These are phyloP conservation scores for Scortum barcoo DNA, from an alignment of 2,113 vertebrate species.

Conservation along the genomic window DNA sequence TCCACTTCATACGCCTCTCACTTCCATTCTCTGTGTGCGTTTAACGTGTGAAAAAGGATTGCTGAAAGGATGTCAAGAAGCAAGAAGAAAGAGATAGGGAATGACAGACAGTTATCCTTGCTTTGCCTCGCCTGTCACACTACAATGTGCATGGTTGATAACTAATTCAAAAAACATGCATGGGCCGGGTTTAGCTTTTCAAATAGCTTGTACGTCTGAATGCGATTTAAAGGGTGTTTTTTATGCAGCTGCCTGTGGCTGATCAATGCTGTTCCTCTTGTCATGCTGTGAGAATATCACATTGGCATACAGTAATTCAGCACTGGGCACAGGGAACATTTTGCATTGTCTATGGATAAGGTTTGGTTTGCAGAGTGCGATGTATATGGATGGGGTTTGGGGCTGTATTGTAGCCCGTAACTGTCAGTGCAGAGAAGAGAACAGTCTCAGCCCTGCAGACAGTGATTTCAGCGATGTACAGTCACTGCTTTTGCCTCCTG, in stretches of 20 bases:
- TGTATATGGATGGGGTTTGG: conserved; percentile 75
- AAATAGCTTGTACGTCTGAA: conserved; percentile 64
- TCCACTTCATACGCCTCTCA: conserved; percentile 74
- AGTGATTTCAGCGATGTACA: conserved; percentile 66
- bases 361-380: conserved; percentile 66
- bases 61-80: conserved; percentile 68
- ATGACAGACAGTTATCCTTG: conserved; percentile 61
- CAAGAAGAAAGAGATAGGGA: conserved; percentile 46
- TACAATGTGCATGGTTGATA: conserved; percentile 76
- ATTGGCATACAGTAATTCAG: conserved; percentile 57
- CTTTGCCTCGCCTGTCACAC: conserved; percentile 72
- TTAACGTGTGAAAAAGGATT: conserved; percentile 82
- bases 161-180: conserved; percentile 78
- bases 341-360: conserved; percentile 45
- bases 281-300: conserved; percentile 60
- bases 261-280: conserved; percentile 69
- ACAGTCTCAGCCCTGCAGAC: conserved; percentile 63
- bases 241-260: conserved; percentile 72
- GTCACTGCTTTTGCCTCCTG: conserved; percentile 56
- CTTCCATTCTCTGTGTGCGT: conserved; percentile 75
- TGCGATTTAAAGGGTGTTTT: conserved; percentile 67
- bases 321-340: conserved; percentile 15
- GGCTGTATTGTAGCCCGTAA: conserved; percentile 44
- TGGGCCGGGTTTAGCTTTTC: conserved; percentile 62
- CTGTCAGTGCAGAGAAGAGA: conserved; percentile 71